Base-by-base conservation (phyloP, 2,113 vertebrate genomes). In the Pomatostomus ruficeps region DNA sequence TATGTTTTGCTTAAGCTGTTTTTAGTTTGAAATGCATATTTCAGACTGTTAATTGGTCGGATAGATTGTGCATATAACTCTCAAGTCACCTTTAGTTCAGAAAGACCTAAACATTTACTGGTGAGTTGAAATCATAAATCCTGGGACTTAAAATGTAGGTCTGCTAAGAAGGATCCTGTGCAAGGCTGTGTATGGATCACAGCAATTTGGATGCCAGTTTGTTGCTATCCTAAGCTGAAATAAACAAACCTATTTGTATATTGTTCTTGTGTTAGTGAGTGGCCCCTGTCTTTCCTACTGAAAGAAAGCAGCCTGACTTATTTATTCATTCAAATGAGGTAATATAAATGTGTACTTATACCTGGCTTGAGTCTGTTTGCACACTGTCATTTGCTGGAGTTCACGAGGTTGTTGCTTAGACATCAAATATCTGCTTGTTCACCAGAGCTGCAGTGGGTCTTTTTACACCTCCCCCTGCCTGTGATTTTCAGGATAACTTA, bases 391-490 rank as follows among this genome's bases (percentile, higher is more conserved):
- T 94, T 85, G 28, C n/a, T 79, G 16, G n/a, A 72, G 43, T 67
- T 70, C 26, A 26, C 35, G 38, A 76, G 35, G 17, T 61, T 1
- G 0, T 83, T 85, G 55, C 63, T 68, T 70, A 90, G 62, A 62
- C 14, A 42, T 73, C 35, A 77, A 57, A 45, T 70, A 61, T 4
- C 35, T 61, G 17, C 38, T 88, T 83, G 62, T 76, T 92, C 71
- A 71, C 11, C 46, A 72, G 40, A 75, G 35, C 45, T 85, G 19
- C 31, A 40, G 5, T 66, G 46, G 12, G 28, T 63, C 21, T 40
- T 42, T 42, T 14, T 24, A 28, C 3, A 2, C 7, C 4, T 45
- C 5, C 10, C 33, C 9, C 20, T 0, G 8, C 57, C 33, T 2
- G 1, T 70, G 29, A 49, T 88, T 91, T 94, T 87, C 51, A 86